Evolutionary conservation across 2,113 vertebrate species (phyloP).

Genomic region (Mobula hypostoma): DNA sequence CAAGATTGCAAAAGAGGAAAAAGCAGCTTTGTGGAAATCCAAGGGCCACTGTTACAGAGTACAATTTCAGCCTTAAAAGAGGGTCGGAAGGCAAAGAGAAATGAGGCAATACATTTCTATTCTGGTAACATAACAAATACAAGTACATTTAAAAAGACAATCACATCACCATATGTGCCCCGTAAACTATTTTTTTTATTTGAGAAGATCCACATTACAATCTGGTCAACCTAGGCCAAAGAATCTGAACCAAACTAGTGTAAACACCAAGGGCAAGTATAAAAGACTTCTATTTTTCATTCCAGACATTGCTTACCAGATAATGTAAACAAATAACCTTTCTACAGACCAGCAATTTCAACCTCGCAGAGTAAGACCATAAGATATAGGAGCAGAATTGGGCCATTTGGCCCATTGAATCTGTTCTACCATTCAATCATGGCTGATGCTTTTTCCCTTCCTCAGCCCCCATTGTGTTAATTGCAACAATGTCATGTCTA

Average conservation of each 20-base stretch:
- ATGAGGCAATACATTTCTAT: background rate
- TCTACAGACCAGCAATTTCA: background rate
- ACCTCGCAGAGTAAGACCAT: background rate
- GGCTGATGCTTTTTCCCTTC: too few relatives aligned
- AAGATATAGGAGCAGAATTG: too few relatives aligned
- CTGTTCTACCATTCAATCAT: too few relatives aligned
- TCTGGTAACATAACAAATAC: background rate
- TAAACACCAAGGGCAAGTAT: background rate
- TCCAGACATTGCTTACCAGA: background rate
- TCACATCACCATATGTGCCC: background rate
- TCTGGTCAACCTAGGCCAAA: background rate
- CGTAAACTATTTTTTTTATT: background rate
- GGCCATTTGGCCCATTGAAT: too few relatives aligned
- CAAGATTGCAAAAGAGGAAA: background rate
- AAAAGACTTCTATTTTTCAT: background rate
- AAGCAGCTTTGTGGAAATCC: background rate
- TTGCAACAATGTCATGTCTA: background rate
- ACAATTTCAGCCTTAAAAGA: background rate
- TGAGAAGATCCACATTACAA: background rate
- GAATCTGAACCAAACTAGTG: background rate
- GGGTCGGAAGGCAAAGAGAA: background rate
- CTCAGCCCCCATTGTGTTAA: background rate
- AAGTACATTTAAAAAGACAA: background rate
- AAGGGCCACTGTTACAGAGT: background rate
- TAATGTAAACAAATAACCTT: background rate